Percentiles rank a stretch among this genome's conserved stretches.
Evolutionary conservation across 2,888 invertebrate species (phyloP).

Genomic region (Agrochola lychnidis): DNA sequence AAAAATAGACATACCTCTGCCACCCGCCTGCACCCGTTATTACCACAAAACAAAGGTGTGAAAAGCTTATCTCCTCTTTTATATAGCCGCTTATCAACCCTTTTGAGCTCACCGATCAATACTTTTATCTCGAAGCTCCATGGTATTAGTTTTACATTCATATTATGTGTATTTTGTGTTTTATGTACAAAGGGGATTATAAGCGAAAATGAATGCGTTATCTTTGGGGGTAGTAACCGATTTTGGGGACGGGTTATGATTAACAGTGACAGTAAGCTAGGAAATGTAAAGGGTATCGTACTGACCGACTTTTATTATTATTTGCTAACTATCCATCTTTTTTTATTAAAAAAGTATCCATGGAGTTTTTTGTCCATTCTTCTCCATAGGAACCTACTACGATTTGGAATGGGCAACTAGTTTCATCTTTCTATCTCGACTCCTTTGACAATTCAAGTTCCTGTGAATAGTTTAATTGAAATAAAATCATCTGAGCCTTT

Average conservation of each 20-base stretch:
- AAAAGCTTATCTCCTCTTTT: conserved; percentile 77
- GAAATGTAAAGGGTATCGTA: not conserved
- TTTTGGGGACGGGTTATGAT: not conserved
- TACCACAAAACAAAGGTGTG: conserved; percentile 75
- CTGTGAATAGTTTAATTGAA: too few relatives aligned
- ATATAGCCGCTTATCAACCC: conserved; percentile 77
- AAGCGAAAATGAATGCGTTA: conserved; percentile 17
- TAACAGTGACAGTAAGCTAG: not conserved
- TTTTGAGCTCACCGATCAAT: conserved; percentile 78
- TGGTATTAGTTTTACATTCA: conserved; percentile 28
- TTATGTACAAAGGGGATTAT: conserved; percentile 33
- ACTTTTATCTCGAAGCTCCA: conserved; percentile 77
- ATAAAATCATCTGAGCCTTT: too few relatives aligned
- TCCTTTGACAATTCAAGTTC: too few relatives aligned
- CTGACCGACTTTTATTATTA: not conserved
- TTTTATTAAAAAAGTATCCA: too few relatives aligned
- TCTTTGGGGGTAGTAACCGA: conserved; percentile 37
- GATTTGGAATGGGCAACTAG: too few relatives aligned
- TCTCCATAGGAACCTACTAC: too few relatives aligned
- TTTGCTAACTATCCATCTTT: too few relatives aligned
- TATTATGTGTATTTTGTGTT: conserved; percentile 29
- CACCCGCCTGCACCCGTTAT: conserved; percentile 46
- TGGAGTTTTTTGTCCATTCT: too few relatives aligned
- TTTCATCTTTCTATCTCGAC: too few relatives aligned
- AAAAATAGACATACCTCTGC: conserved; percentile 55